Evolutionary conservation across 2,113 vertebrate genomes (phyloP).

Genomic region (Xenopus borealis): DNA sequence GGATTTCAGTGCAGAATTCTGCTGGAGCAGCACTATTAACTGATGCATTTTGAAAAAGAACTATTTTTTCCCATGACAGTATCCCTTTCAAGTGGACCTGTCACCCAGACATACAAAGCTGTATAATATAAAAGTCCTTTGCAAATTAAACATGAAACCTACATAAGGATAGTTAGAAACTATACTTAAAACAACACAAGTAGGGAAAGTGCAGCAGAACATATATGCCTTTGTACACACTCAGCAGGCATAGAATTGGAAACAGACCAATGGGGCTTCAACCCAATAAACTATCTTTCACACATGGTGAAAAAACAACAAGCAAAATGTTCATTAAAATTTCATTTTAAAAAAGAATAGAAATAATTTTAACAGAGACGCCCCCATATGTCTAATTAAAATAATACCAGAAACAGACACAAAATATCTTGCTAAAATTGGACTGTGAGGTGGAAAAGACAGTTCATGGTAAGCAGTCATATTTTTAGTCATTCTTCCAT

Average conservation of each 20-base stretch:
- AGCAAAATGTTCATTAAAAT: neutral
- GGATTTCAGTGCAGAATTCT: no score
- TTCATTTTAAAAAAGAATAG: neutral
- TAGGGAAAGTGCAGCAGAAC: no score
- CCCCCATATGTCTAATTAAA: neutral
- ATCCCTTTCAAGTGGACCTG: no score
- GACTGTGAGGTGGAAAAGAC: constrained; percentile 34
- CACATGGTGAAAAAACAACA: neutral
- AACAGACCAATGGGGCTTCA: neutral
- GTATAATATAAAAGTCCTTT: no score
- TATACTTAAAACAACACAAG: no score
- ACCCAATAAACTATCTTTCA: neutral
- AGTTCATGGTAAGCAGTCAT: constrained; percentile 29
- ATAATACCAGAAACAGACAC: constrained; percentile 18
- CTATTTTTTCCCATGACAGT: no score
- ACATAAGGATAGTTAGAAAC: no score
- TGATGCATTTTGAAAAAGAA: no score
- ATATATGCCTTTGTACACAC: no score
- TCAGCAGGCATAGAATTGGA: neutral
- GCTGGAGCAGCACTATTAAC: no score
- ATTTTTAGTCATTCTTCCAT: constrained; percentile 17
- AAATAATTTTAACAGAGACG: neutral
- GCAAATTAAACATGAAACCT: no score
- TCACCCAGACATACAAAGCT: no score
- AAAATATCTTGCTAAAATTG: constrained; percentile 5